phyloP scores from a whole-genome alignment of 2,113 vertebrate species.

The Amphiprion ocellaris region DNA sequence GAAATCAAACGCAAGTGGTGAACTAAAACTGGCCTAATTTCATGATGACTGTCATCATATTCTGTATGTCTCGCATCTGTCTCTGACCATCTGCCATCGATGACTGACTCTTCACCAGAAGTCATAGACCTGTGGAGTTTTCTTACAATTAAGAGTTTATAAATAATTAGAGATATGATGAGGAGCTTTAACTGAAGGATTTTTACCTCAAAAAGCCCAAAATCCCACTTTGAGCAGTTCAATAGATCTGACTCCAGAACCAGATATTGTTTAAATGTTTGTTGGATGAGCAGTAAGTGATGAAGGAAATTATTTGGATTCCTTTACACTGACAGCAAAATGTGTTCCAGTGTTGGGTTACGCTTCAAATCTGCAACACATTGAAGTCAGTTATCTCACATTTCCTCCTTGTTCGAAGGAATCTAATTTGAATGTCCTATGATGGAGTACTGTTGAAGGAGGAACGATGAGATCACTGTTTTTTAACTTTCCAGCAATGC shows the following conservation, averaged over 20 bases:
- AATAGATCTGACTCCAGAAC: not conserved
- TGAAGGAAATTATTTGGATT: not conserved
- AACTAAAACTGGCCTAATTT: not conserved
- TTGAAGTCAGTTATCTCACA: not conserved
- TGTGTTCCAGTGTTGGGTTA: not conserved
- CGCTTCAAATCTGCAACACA: not conserved
- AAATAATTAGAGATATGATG: no score
- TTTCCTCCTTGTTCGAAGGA: slow-evolving; percentile 23
- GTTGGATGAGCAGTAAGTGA: slow-evolving; percentile 1
- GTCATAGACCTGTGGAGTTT: no score
- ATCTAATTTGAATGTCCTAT: slow-evolving; percentile 39
- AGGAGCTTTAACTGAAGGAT: not conserved
- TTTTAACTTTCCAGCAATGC: no score
- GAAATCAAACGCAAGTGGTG: not conserved
- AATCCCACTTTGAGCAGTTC: not conserved
- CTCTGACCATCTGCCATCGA: not conserved
- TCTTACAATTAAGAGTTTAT: no score
- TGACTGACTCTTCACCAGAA: not conserved
- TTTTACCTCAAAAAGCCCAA: not conserved
- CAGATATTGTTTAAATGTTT: not conserved
- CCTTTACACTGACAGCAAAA: not conserved
- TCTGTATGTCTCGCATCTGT: not conserved
- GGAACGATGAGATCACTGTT: no score
- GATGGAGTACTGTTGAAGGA: not conserved
- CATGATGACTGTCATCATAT: no score